Evolutionary conservation across 2,888 invertebrate species (phyloP).

Genomic region (Latheticus oryzae): DNA sequence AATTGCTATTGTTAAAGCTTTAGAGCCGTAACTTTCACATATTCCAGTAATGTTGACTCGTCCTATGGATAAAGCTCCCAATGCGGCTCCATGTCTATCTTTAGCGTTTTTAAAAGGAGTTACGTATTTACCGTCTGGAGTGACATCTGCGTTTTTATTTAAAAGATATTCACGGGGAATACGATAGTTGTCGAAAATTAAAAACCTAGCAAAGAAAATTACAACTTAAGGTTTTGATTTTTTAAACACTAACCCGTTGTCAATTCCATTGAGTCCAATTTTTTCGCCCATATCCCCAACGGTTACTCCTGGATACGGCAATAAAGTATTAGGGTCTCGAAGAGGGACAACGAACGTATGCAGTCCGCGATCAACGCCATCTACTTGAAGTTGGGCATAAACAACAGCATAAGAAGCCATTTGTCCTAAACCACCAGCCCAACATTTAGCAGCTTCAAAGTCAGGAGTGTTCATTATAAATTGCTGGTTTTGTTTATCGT

Average conservation of each 20-base stretch:
- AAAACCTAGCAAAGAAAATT: conserved; percentile 67
- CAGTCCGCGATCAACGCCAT: conserved; percentile 83
- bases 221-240: neutral
- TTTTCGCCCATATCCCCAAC: conserved; percentile 96
- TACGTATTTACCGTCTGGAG: conserved; percentile 83
- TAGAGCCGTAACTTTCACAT: conserved; percentile 72
- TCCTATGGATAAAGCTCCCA: conserved; percentile 86
- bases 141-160: conserved; percentile 89
- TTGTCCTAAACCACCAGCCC: conserved; percentile 86
- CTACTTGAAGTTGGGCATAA: conserved; percentile 87
- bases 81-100: conserved; percentile 85
- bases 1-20: conserved; percentile 85
- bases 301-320: conserved; percentile 80
- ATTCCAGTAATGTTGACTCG: conserved; percentile 81
- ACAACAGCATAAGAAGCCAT: conserved; percentile 88
- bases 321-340: conserved; percentile 77
- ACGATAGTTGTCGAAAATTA: conserved; percentile 83
- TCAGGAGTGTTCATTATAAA: conserved; percentile 81
- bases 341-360: conserved; percentile 92
- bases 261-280: conserved; percentile 89
- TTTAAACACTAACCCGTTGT: conserved; percentile 80
- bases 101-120: conserved; percentile 84
- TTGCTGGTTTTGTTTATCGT: conserved; percentile 76
- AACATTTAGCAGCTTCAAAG: conserved; percentile 85
- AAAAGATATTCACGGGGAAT: conserved; percentile 84